Evolutionary conservation across 2,888 invertebrate genomes (phyloP).

Genomic region (Halocaridina rubra): DNA sequence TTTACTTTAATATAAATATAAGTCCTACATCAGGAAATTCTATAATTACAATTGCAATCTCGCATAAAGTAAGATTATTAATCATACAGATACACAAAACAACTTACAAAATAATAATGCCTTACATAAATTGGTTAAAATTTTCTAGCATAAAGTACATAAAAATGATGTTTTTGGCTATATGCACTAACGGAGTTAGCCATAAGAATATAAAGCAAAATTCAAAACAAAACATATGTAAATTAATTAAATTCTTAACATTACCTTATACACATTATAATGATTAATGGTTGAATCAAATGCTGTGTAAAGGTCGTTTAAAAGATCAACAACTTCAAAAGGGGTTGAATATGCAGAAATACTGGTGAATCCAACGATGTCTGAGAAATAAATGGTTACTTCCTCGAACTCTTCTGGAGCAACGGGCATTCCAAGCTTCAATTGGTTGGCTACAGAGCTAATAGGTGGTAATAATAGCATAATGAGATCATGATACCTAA

Average conservation of each 20-base stretch:
- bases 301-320: conserved; percentile 68
- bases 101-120: too few species aligned
- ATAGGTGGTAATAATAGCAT: too few species aligned
- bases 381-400: conserved; percentile 65
- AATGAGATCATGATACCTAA: too few species aligned
- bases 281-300: conserved; percentile 68
- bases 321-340: conserved; percentile 88
- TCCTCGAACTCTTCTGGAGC: conserved; percentile 90
- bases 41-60: too few species aligned
- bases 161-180: too few species aligned
- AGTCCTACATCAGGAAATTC: too few species aligned
- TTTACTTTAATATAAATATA: too few species aligned
- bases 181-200: too few species aligned
- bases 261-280: conserved; percentile 65
- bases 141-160: too few species aligned
- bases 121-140: too few species aligned
- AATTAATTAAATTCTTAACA: neutral
- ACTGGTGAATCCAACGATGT: conserved; percentile 67
- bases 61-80: too few species aligned
- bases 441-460: conserved; percentile 90
- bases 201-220: neutral
- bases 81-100: too few species aligned
- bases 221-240: neutral
- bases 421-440: conserved; percentile 89
- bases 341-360: conserved; percentile 93